These are phyloP conservation scores for Dromaius novaehollandiae DNA, from an alignment of 2,113 vertebrate genomes.

Conservation along the genomic window DNA sequence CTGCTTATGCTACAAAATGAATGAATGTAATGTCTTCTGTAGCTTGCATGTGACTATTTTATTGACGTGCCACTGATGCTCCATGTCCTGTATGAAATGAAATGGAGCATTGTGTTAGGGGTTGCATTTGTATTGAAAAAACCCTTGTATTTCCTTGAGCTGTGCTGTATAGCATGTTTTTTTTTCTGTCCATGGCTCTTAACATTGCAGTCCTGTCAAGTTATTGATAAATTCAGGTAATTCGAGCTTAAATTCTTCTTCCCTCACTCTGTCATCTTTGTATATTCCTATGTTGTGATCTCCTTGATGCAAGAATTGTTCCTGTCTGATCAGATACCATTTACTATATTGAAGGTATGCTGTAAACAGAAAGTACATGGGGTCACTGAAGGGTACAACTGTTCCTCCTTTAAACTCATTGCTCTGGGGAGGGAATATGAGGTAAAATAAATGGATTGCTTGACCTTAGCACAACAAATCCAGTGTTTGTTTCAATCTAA, in stretches of 20 bases:
- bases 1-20: neutral
- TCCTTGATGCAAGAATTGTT: rapidly evolving
- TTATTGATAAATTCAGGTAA: neutral
- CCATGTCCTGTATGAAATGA: neutral
- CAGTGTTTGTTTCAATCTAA: neutral
- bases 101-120: neutral
- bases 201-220: neutral
- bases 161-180: neutral
- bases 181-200: neutral
- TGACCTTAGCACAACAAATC: neutral
- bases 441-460: neutral
- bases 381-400: neutral
- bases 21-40: neutral
- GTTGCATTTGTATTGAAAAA: neutral
- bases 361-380: rapidly evolving
- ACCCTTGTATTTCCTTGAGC: neutral
- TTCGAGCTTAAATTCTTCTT: neutral
- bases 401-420: neutral
- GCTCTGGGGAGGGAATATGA: neutral
- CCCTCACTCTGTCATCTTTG: neutral
- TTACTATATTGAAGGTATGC: neutral
- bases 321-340: neutral
- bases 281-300: rapidly evolving
- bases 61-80: neutral
- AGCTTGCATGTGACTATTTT: neutral